These are phyloP conservation scores for Parnassius orleans DNA, from an alignment of 2,888 invertebrate species.

Conservation along the genomic window DNA sequence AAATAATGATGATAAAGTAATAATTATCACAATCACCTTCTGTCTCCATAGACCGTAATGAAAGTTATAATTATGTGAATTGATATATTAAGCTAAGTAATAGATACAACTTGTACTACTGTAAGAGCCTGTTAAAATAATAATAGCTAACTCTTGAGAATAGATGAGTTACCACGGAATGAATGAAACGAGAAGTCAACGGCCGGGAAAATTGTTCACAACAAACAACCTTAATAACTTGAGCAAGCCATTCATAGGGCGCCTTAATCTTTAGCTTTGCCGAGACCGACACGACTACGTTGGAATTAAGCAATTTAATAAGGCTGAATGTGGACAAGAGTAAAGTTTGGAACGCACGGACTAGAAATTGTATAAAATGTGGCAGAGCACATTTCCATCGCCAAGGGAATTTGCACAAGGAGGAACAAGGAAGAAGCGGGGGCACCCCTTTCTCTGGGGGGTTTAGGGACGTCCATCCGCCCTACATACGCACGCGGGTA, in stretches of 20 bases:
- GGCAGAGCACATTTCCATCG: slow-evolving; percentile 80
- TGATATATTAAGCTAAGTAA: not conserved
- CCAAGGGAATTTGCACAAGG: slow-evolving; percentile 81
- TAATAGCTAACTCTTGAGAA: slow-evolving; percentile 38
- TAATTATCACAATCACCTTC: too few species aligned
- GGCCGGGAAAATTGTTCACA: slow-evolving; percentile 58
- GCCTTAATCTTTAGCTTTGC: slow-evolving; percentile 45
- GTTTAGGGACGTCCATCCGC: slow-evolving; percentile 68
- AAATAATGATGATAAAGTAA: too few species aligned
- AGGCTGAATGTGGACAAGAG: slow-evolving; percentile 40
- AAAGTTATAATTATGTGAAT: not conserved
- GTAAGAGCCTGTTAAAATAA: slow-evolving; percentile 29
- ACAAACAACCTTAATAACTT: slow-evolving; percentile 64
- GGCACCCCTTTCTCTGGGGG: slow-evolving; percentile 75
- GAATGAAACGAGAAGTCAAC: slow-evolving; percentile 69
- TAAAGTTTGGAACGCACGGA: slow-evolving; percentile 62
- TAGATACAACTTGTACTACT: not conserved
- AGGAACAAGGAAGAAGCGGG: slow-evolving; percentile 78
- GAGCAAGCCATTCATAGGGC: slow-evolving; percentile 54
- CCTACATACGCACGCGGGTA: slow-evolving; percentile 73
- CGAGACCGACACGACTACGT: slow-evolving; percentile 33
- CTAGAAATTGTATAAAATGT: slow-evolving; percentile 81
- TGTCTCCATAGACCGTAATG: too few species aligned
- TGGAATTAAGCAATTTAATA: slow-evolving; percentile 36
- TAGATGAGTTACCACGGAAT: slow-evolving; percentile 42